phyloP scores from a whole-genome alignment of 2,113 vertebrate species.

The Zosterops lateralis region DNA sequence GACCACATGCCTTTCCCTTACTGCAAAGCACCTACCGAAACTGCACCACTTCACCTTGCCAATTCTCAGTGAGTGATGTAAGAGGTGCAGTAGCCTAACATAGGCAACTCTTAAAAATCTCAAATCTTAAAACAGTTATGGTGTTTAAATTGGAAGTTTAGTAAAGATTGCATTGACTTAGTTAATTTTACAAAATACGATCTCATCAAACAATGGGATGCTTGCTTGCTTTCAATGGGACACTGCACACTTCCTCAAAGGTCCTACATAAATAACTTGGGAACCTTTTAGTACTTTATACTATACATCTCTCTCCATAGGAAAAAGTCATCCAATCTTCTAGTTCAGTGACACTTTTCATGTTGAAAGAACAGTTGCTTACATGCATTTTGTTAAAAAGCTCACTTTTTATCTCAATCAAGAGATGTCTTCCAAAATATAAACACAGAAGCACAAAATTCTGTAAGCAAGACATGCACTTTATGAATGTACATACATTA shows the following conservation, averaged over 20 bases:
- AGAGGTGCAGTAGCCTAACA: neutral
- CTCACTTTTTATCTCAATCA: neutral
- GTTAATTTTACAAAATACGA: neutral
- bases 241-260: neutral
- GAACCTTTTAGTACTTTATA: neutral
- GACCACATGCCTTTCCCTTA: neutral
- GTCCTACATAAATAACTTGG: neutral
- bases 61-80: neutral
- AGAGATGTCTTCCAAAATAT: neutral
- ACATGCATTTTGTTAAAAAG: neutral
- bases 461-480: neutral
- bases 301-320: neutral
- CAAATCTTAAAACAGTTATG: neutral
- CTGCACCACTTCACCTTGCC: neutral
- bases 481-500: neutral
- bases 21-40: neutral
- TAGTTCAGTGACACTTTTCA: neutral
- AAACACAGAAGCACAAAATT: neutral
- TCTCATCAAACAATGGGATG: constrained; percentile 24
- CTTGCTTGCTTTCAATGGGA: constrained; percentile 30
- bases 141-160: neutral
- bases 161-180: neutral
- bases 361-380: neutral
- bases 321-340: neutral
- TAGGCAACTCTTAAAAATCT: neutral